A percentile compares a stretch with the other conserved stretches of the same genome.
phyloP scores from a whole-genome alignment of 1,140 invertebrate genomes.

The Triops longicaudatus region DNA sequence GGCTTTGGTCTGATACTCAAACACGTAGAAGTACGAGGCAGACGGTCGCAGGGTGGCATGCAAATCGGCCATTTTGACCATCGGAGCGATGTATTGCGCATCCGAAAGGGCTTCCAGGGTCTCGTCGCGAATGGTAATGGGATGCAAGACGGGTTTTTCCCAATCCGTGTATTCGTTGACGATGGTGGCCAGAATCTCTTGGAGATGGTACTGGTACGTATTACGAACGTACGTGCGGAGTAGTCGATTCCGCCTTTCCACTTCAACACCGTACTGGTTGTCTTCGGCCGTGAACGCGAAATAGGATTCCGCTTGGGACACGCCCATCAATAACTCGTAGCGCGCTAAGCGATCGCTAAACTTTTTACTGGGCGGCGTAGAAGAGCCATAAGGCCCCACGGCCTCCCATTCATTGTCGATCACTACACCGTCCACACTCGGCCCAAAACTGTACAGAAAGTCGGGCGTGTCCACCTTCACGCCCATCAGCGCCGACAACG shows the following conservation, averaged over 20 bases:
- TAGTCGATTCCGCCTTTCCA: slow-evolving; percentile 42
- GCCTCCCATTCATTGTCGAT: slow-evolving; percentile 58
- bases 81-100: slow-evolving; percentile 78
- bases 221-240: slow-evolving; percentile 49
- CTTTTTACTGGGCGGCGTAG: slow-evolving; percentile 29
- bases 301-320: slow-evolving; percentile 75
- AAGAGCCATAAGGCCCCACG: slow-evolving; percentile 9
- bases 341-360: slow-evolving; percentile 41
- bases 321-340: slow-evolving; percentile 89
- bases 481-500: slow-evolving; percentile 47
- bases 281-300: slow-evolving; percentile 83
- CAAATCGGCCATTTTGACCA: slow-evolving; percentile 81
- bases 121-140: slow-evolving; percentile 84
- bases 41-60: slow-evolving; percentile 64
- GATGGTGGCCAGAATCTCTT: slow-evolving; percentile 51
- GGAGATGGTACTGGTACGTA: slow-evolving; percentile 52
- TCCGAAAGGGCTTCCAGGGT: slow-evolving; percentile 88
- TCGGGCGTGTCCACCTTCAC: slow-evolving; percentile 52
- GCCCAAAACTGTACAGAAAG: slow-evolving; percentile 79
- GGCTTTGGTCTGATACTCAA: slow-evolving; percentile 86
- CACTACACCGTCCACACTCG: slow-evolving; percentile 83
- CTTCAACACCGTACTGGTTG: slow-evolving; percentile 54
- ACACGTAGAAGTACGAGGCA: slow-evolving; percentile 78
- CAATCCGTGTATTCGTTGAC: slow-evolving; percentile 97
- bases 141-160: slow-evolving; percentile 86